Conservation (phyloP, 1,140 invertebrate genomes). For the Archivesica marissinica region DNA sequence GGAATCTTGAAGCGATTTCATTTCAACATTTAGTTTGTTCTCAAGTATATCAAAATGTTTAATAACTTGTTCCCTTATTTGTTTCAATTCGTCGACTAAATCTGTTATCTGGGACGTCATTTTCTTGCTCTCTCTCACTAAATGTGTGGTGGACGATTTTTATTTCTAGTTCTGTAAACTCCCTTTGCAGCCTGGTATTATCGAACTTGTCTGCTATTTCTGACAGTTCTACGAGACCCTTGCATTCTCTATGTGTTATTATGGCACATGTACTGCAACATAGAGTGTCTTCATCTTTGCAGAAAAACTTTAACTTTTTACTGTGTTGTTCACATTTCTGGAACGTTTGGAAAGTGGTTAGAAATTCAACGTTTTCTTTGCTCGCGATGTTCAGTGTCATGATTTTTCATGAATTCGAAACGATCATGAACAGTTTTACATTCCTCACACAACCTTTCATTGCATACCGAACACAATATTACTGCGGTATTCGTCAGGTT, state of each 20-base stretch:
- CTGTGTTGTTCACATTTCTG: conserved; percentile 4
- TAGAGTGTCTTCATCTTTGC: conserved; percentile 7
- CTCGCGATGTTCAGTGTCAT: neutral
- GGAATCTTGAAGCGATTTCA: neutral
- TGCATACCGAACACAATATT: neutral
- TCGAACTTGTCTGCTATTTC: neutral
- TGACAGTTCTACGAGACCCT: neutral
- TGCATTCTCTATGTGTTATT: neutral
- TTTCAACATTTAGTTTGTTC: neutral
- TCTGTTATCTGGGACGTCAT: neutral
- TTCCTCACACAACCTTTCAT: neutral
- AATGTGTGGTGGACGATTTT: neutral
- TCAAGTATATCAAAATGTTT: neutral
- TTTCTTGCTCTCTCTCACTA: neutral
- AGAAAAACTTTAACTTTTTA: conserved; percentile 14
- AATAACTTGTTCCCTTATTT: neutral
- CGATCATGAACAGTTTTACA: neutral
- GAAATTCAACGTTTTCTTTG: neutral
- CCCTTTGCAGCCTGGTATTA: neutral
- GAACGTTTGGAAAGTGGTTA: neutral
- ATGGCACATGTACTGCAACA: conserved; percentile 14
- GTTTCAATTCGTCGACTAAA: neutral
- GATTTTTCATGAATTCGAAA: neutral
- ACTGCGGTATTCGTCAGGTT: neutral
- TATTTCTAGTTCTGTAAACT: neutral